These are phyloP conservation scores for Horisme vitalbata DNA, from an alignment of 2,888 invertebrate species.

Conservation along the genomic window DNA sequence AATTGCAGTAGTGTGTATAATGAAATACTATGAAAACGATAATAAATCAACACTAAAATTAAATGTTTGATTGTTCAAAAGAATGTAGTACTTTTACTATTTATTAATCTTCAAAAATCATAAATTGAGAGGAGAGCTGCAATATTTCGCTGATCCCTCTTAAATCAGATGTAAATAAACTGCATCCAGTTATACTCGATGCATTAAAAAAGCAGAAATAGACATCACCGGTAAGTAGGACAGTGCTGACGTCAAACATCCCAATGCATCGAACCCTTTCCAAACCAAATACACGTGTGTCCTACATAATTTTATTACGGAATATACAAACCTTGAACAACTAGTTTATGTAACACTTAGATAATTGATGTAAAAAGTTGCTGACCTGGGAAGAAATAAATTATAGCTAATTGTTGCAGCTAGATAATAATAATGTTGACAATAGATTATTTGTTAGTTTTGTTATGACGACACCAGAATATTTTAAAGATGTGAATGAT, in stretches of 20 bases:
- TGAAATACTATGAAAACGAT: too few relatives aligned
- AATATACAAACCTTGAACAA: conserved; percentile 23
- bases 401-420: too few relatives aligned
- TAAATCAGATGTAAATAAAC: conserved; percentile 7
- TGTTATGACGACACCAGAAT: too few relatives aligned
- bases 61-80: too few relatives aligned
- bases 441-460: too few relatives aligned
- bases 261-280: conserved; percentile 58
- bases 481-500: too few relatives aligned
- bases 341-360: conserved; percentile 19
- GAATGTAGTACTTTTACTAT: too few relatives aligned
- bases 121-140: not conserved
- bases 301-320: conserved; percentile 48
- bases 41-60: too few relatives aligned
- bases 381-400: too few relatives aligned
- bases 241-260: conserved; percentile 70
- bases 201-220: conserved; percentile 22
- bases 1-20: too few relatives aligned
- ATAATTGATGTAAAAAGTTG: too few relatives aligned
- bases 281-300: conserved; percentile 55
- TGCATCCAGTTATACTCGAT: conserved; percentile 12
- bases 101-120: not conserved
- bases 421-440: too few relatives aligned
- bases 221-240: conserved; percentile 51
- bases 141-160: conserved; percentile 3